These are phyloP conservation scores for Pluvialis apricaria DNA, from an alignment of 2,113 vertebrate species.

Conservation along the genomic window DNA sequence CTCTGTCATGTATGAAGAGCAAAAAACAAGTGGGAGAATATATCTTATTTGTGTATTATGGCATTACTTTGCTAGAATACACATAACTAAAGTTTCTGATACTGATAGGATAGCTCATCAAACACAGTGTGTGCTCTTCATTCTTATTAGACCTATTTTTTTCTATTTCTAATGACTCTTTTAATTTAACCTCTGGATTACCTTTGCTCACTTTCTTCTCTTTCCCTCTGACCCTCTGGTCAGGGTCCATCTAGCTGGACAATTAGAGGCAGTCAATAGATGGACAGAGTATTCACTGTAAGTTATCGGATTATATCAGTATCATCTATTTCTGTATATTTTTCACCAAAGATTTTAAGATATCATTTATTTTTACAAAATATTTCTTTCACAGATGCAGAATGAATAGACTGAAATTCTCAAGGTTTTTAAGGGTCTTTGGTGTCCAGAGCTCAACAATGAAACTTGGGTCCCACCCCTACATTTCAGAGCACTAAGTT, in stretches of 20 bases:
- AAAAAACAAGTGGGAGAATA: neutral
- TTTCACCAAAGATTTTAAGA: neutral
- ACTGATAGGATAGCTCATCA: neutral
- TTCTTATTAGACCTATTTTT: neutral
- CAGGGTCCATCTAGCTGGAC: accelerated
- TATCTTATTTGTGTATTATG: neutral
- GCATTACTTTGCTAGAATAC: neutral
- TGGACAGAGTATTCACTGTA: neutral
- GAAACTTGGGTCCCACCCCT: neutral
- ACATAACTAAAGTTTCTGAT: neutral
- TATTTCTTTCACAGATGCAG: neutral
- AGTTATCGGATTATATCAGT: neutral
- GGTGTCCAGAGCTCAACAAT: neutral
- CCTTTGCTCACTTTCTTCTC: neutral
- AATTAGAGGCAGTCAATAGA: neutral
- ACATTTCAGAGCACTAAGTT: neutral
- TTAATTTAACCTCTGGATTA: neutral
- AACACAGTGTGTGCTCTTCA: neutral
- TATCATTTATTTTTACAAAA: accelerated
- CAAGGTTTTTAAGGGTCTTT: neutral
- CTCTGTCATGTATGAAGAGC: neutral
- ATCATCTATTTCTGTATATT: neutral
- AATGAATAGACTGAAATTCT: neutral
- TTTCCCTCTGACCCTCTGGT: neutral
- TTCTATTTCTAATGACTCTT: neutral